Conservation (phyloP, 1,140 invertebrate genomes). For the Anoplophora glabripennis region DNA sequence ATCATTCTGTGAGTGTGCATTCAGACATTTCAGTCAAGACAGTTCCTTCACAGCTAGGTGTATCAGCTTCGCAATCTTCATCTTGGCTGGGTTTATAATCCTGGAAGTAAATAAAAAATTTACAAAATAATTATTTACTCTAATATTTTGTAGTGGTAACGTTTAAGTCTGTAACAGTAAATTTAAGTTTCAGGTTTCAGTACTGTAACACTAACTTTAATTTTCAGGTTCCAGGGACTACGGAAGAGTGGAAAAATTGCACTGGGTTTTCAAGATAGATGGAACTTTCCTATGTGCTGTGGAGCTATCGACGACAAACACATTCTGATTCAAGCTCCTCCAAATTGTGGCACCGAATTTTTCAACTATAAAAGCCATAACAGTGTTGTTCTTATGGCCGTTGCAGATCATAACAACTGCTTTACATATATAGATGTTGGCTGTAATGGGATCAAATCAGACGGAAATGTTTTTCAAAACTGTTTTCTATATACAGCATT, state of each 20-base stretch:
- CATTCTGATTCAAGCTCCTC: not conserved
- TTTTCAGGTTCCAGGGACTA: not conserved
- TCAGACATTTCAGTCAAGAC: too few species aligned
- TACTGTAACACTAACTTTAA: too few species aligned
- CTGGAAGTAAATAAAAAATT: too few species aligned
- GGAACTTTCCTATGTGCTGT: not conserved
- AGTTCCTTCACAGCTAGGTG: too few species aligned
- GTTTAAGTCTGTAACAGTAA: too few species aligned
- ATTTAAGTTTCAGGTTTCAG: too few species aligned
- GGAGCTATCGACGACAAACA: not conserved
- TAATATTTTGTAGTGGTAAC: too few species aligned
- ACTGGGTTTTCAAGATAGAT: not conserved
- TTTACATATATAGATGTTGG: slow-evolving; percentile 49
- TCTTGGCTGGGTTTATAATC: too few species aligned
- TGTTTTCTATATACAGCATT: not conserved
- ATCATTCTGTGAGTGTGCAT: too few species aligned
- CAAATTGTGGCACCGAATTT: not conserved
- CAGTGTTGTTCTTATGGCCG: slow-evolving; percentile 48
- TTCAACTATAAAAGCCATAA: slow-evolving; percentile 21
- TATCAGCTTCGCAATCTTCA: too few species aligned
- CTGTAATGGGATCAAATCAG: slow-evolving; percentile 42
- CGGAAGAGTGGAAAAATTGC: not conserved
- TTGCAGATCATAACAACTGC: slow-evolving; percentile 48
- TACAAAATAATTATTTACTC: too few species aligned
- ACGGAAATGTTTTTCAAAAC: slow-evolving; percentile 43